Conservation (phyloP, 1,140 invertebrate genomes). For the Episyrphus balteatus region DNA sequence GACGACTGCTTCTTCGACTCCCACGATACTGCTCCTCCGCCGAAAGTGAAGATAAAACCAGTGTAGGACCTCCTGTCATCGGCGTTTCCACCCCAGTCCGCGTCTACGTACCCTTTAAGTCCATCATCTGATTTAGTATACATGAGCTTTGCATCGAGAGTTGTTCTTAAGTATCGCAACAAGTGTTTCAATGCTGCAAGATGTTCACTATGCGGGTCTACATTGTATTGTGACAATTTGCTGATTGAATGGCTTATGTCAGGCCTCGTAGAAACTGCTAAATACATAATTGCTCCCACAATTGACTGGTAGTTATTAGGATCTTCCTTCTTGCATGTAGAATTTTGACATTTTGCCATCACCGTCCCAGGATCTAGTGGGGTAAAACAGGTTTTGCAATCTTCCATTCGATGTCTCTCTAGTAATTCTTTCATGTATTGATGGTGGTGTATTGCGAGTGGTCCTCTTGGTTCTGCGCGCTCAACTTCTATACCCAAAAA, state of each 20-base stretch:
- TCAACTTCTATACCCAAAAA: neutral
- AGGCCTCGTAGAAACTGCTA: conserved; percentile 27
- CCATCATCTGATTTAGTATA: conserved; percentile 9
- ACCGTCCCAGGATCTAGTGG: neutral
- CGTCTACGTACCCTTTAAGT: conserved; percentile 24
- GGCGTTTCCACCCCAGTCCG: conserved; percentile 31
- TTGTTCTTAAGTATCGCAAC: conserved; percentile 36
- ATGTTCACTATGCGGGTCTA: conserved; percentile 20
- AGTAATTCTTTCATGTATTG: neutral
- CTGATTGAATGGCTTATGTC: conserved; percentile 34
- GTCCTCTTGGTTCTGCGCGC: neutral
- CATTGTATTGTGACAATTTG: conserved; percentile 31
- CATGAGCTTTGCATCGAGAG: conserved; percentile 16
- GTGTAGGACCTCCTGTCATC: conserved; percentile 22
- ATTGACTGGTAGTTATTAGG: conserved; percentile 12
- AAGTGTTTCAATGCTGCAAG: conserved; percentile 34
- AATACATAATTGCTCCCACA: conserved; percentile 23
- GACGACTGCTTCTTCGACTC: conserved; percentile 18
- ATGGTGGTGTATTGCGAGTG: neutral
- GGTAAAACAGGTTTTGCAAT: neutral
- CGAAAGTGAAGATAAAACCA: conserved; percentile 20
- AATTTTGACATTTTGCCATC: neutral
- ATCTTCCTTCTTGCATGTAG: conserved; percentile 1
- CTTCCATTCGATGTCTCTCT: neutral
- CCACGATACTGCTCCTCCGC: conserved; percentile 17